Conservation (phyloP, 92 coral and sea anemone genomes). For the Actinernus sp. region DNA sequence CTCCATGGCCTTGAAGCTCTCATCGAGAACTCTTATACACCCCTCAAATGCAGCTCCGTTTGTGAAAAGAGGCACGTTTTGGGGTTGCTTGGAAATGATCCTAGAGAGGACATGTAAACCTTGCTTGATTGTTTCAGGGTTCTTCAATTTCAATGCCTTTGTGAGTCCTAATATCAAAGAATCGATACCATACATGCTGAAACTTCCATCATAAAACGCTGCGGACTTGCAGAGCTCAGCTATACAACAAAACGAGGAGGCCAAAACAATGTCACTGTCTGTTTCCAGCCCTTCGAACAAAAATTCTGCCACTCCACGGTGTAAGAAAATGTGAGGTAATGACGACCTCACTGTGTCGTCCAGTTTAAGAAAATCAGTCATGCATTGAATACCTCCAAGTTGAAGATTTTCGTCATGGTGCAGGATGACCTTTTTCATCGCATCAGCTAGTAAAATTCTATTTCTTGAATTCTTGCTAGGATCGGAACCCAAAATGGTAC, state of each 20-base stretch:
- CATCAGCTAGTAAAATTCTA: conserved; percentile 36
- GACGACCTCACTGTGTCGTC: background rate
- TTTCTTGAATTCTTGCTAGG: background rate
- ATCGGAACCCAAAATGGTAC: background rate
- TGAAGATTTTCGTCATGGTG: conserved; percentile 68
- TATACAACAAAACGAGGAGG: conserved; percentile 81
- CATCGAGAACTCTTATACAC: conserved; percentile 61
- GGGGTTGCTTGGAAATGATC: conserved; percentile 65
- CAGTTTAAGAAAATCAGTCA: conserved; percentile 40
- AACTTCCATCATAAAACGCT: conserved; percentile 76
- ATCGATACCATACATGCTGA: conserved; percentile 86
- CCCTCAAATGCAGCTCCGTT: conserved; percentile 52
- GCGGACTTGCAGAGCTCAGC: conserved; percentile 40
- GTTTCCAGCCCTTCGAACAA: conserved; percentile 84
- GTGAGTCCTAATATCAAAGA: conserved; percentile 66
- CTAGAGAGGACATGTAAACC: conserved; percentile 74
- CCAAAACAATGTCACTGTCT: conserved; percentile 76
- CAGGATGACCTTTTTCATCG: conserved; percentile 84
- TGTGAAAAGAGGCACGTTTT: conserved; percentile 65
- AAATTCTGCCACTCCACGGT: conserved; percentile 75
- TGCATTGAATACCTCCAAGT: conserved; percentile 75
- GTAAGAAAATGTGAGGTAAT: conserved; percentile 19
- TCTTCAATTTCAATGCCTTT: conserved; percentile 66
- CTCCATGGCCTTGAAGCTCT: conserved; percentile 75
- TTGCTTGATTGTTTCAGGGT: conserved; percentile 74